Evolutionary conservation across 2,113 vertebrate species (phyloP), one percentile per base, ranked within the genome.

Genomic region (Phalacrocorax brasilianus): DNA sequence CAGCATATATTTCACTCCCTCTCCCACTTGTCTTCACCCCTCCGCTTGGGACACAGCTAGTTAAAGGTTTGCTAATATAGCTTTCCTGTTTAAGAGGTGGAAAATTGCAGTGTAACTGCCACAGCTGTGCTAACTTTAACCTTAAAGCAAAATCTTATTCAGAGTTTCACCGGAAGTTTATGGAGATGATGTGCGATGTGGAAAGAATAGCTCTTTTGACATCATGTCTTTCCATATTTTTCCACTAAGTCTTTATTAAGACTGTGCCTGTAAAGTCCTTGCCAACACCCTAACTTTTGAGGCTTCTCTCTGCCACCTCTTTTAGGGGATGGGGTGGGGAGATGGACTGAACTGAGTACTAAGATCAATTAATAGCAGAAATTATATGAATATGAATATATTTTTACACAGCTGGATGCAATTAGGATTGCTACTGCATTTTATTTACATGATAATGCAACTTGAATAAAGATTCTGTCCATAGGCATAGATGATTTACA

Each of bases 21-120:
- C 11, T 4, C 6, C 22, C 3, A 8, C 14, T 12, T 38, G 4
- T 11, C 4, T 2, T 5, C 28, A 28, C 2, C 6, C 20, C 6
- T 24, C 53, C 10, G 27, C 16, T 75, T 52, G 73, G 35, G 23
- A 56, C 91, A 50, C 12, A 23, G 45, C 21, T 33, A 38, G 14
- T 23, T 65, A 45, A 85, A 33, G 32, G 67, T 82, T 73, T 65
- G 17, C 14, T 91, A 27, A 14, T 52, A n/a, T 3, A n/a, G 21
- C 2, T 87, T 86, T 86, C n/a, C n/a, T 87, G 3, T 44, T 38
- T 12, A 45, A 77, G 52, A 80, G 28, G 28, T 92, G 49, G 65
- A 88, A 88, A 90, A 47, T 14, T 30, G 12, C 1, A 2, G 5
- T 50, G 8, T 58, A 88, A 17, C 45, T 88, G 53, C 13, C 28